A percentile compares a stretch with the other conserved stretches of the same genome.
phyloP scores from a whole-genome alignment of 2,888 invertebrate genomes.

The Bombylius major region DNA sequence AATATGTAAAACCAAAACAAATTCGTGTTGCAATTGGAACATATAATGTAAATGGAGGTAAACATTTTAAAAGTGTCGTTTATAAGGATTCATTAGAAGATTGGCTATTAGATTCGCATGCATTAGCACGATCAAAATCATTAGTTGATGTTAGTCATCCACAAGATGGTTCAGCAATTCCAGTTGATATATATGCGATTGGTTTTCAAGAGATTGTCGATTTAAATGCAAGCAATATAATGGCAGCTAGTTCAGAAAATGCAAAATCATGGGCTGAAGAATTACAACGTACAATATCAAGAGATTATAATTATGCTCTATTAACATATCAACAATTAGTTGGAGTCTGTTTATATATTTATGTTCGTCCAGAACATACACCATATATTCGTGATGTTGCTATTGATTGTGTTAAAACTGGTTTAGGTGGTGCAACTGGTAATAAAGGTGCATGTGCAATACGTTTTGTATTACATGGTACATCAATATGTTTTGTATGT shows the following conservation, averaged over 20 bases:
- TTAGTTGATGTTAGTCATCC: conserved; percentile 39
- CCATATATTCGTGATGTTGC: conserved; percentile 86
- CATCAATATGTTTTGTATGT: conserved; percentile 94
- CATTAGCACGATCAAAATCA: conserved; percentile 39
- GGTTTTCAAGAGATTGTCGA: conserved; percentile 99
- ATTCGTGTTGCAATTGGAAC: conserved; percentile 84
- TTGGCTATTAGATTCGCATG: conserved; percentile 79
- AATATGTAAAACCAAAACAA: conserved; percentile 51
- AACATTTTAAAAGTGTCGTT: conserved; percentile 92
- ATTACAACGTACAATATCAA: conserved; percentile 77
- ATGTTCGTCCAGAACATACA: conserved; percentile 78
- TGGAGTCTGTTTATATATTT: conserved; percentile 94
- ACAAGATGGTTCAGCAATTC: conserved; percentile 30
- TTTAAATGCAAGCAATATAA: conserved; percentile 94
- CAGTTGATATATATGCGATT: conserved; percentile 90
- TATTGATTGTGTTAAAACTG: conserved; percentile 94
- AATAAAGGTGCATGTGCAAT: conserved; percentile 96
- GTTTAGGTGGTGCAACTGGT: conserved; percentile 90
- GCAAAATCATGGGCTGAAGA: conserved; percentile 91
- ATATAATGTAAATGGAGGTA: conserved; percentile 99
- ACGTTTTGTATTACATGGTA: conserved; percentile 79
- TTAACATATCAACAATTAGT: conserved; percentile 91
- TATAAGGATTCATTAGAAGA: conserved; percentile 81
- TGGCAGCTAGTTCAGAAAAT: conserved; percentile 87
- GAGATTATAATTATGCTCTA: conserved; percentile 76